Percentiles rank a stretch among this genome's conserved stretches.
Conservation (phyloP, 2,888 invertebrate genomes). For the Ceraclea dissimilis region DNA sequence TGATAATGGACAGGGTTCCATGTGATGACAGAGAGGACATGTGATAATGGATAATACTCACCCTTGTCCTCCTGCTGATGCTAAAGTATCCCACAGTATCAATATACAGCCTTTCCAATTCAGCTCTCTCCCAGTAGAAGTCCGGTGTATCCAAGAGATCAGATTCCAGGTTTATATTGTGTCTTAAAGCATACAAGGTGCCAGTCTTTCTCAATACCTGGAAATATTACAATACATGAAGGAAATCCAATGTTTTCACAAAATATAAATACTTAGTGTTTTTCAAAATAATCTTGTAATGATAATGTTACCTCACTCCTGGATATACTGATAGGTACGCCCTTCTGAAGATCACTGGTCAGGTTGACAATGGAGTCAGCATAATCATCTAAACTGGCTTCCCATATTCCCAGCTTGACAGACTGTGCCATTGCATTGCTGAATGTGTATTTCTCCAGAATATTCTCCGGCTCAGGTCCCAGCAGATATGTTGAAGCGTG, state of each 20-base stretch:
- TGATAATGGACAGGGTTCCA: too few relatives aligned
- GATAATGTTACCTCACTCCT: constrained; percentile 62
- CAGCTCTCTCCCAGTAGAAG: constrained; percentile 96
- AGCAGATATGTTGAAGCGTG: constrained; percentile 46
- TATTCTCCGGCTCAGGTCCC: constrained; percentile 48
- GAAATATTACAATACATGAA: constrained; percentile 3
- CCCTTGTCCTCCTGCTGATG: constrained; percentile 75
- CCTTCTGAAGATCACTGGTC: constrained; percentile 70
- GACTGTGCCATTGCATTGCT: constrained; percentile 91
- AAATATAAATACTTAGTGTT: not conserved
- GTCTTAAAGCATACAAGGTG: constrained; percentile 80
- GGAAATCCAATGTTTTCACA: not conserved
- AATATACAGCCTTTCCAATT: constrained; percentile 77
- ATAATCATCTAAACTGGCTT: constrained; percentile 74
- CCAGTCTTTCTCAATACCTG: constrained; percentile 72
- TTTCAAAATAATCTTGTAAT: too few relatives aligned
- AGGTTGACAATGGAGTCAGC: constrained; percentile 78
- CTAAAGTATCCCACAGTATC: constrained; percentile 78
- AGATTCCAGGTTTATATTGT: constrained; percentile 86
- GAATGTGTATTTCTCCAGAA: constrained; percentile 85
- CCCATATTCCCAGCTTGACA: constrained; percentile 93
- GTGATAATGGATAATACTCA: too few relatives aligned
- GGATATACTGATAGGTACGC: constrained; percentile 61
- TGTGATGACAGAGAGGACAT: too few relatives aligned
- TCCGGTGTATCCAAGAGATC: constrained; percentile 93